Percentiles rank a stretch among this genome's conserved stretches.
phyloP scores from a whole-genome alignment of 2,888 invertebrate species.

The Iselma pallidipennis region DNA sequence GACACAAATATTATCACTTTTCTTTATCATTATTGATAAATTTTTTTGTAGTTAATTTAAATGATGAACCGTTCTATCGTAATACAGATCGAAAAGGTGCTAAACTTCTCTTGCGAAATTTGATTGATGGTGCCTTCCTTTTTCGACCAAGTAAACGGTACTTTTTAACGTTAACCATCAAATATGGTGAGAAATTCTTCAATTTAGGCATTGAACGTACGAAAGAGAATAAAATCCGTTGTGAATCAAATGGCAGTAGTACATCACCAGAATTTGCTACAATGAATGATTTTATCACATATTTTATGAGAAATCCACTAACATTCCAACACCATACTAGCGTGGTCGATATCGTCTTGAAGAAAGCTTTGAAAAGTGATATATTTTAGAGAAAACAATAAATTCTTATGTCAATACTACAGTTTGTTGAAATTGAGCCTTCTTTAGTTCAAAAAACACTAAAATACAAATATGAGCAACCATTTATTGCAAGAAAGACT shows the following conservation, averaged over 20 bases:
- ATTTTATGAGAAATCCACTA: conserved; percentile 31
- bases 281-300: conserved; percentile 29
- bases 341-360: conserved; percentile 27
- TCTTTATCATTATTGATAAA: neutral
- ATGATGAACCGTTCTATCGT: conserved; percentile 33
- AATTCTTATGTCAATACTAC: neutral
- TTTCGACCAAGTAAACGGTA: conserved; percentile 34
- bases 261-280: conserved; percentile 31
- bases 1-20: neutral
- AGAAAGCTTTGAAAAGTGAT: conserved; percentile 25
- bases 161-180: conserved; percentile 33
- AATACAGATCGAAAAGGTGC: conserved; percentile 39
- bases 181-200: conserved; percentile 27
- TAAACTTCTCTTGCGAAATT: conserved; percentile 26
- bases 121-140: conserved; percentile 36
- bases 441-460: no score
- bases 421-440: no score
- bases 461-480: neutral
- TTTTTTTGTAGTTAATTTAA: conserved; percentile 32
- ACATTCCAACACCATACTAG: conserved; percentile 19
- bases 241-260: conserved; percentile 22
- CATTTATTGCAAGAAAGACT: neutral
- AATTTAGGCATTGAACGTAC: conserved; percentile 35
- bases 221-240: conserved; percentile 25
- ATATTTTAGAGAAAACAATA: conserved; percentile 15